phyloP scores from a whole-genome alignment of 2,888 invertebrate genomes.

The Idaea aversata region DNA sequence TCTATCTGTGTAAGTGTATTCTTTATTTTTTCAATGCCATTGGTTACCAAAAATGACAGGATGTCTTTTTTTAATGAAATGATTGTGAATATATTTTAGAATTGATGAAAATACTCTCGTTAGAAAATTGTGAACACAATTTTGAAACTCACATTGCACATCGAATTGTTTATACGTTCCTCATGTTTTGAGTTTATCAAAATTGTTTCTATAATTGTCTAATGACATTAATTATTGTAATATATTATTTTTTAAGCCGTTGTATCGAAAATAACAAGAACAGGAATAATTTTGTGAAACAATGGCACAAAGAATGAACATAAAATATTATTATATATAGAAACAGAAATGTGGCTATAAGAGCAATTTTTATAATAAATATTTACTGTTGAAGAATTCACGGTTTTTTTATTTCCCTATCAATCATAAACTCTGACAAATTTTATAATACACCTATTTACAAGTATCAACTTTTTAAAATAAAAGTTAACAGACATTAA shows the following conservation, averaged over 20 bases:
- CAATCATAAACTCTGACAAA: background rate
- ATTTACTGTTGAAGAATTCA: constrained; percentile 78
- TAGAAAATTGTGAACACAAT: constrained; percentile 64
- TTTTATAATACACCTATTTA: background rate
- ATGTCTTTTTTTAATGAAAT: constrained; percentile 72
- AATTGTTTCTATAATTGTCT: constrained; percentile 69
- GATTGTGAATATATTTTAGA: constrained; percentile 75
- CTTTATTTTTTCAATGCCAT: constrained; percentile 75
- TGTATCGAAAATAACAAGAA: constrained; percentile 79
- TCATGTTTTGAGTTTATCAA: constrained; percentile 64
- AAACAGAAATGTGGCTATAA: constrained; percentile 80
- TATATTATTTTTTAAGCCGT: constrained; percentile 79
- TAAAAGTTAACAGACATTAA: background rate
- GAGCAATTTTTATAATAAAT: constrained; percentile 81
- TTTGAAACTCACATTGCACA: constrained; percentile 68
- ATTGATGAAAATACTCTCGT: constrained; percentile 64
- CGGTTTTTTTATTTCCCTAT: constrained; percentile 43
- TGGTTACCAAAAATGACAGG: constrained; percentile 81
- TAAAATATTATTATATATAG: constrained; percentile 79
- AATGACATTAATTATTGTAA: constrained; percentile 75
- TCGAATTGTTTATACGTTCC: constrained; percentile 78
- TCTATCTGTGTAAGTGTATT: constrained; percentile 62
- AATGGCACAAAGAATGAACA: constrained; percentile 80
- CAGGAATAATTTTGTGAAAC: constrained; percentile 81
- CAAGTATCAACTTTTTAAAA: too few relatives aligned